Conservation (phyloP, 30 jellyfish, hydroid and myxozoan genomes). For the Hydractinia echinata region DNA sequence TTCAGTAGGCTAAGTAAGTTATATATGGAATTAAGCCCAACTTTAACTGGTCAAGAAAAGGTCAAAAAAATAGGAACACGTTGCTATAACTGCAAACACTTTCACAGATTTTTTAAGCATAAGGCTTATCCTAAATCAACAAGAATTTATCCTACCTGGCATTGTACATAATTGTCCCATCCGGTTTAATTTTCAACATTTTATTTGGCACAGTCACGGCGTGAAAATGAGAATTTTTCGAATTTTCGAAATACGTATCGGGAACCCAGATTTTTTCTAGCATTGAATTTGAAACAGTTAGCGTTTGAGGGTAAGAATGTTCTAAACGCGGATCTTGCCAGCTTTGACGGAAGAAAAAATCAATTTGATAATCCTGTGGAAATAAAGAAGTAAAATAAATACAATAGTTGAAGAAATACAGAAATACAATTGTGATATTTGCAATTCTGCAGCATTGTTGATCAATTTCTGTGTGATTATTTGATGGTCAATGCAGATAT, state of each 20-base stretch:
- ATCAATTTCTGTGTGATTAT: background rate
- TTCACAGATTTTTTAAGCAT: no score
- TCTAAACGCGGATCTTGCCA: slow-evolving; percentile 80
- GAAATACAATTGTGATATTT: background rate
- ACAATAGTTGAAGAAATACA: background rate
- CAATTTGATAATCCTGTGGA: slow-evolving; percentile 89
- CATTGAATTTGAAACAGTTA: slow-evolving; percentile 75
- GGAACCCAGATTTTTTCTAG: slow-evolving; percentile 86
- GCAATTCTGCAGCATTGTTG: background rate
- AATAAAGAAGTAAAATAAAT: background rate
- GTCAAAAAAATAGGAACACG: no score
- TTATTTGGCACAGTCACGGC: slow-evolving; percentile 87
- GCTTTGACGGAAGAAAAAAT: slow-evolving; percentile 90
- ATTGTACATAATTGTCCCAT: slow-evolving; percentile 74
- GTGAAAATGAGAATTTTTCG: slow-evolving; percentile 82
- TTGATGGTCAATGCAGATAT: background rate
- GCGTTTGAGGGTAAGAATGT: slow-evolving; percentile 68
- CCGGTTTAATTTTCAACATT: slow-evolving; percentile 71
- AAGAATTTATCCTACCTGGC: slow-evolving; percentile 56
- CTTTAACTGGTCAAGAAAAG: no score
- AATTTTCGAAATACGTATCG: slow-evolving; percentile 85
- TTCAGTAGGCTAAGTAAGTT: no score
- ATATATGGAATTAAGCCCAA: no score
- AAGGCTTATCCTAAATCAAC: background rate
- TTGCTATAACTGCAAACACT: no score